Base-by-base conservation (phyloP, 2,797 vertebrate genomes). In the Gallirallus australis region DNA sequence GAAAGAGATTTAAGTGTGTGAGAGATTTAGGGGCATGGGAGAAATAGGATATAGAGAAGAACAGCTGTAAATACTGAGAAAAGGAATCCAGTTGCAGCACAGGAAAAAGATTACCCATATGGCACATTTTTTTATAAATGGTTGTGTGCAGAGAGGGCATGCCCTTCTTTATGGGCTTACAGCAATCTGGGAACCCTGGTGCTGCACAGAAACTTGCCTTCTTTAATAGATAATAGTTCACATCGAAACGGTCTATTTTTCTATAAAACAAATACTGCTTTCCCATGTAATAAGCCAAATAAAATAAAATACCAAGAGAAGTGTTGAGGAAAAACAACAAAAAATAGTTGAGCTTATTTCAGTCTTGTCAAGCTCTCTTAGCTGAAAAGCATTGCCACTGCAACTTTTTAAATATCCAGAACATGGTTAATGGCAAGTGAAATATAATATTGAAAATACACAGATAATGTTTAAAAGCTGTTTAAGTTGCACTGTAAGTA, bases 231-330 rank as follows among this genome's bases (percentile, higher is more conserved):
- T 92, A 91, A 75, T 78, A 63, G 64, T 63, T 92, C 83, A 80
- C 35, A 76, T 89, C 47, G 69, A 85, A 75, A 57, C 5, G 27
- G 40, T 88, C 61, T 96, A 27, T 72, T 94, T 96, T 94, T 82
- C 69, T 90, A 90, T 54, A 82, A 82, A 91, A 63, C 28, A 90
- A 84, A 73, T 90, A 48, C 78, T 79, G 11, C 69, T 96, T 96
- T 94, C 95, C 93, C 93, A 86, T 90, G 86, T 81, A 65, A 84
- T 82, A 89, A 61, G 92, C 96, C 94, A 97, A 96, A 95, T 72
- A 88, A 93, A 96, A 96, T 94, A 95, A 93, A 96, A 95, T 93
- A 76, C 84, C 93, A 70, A 64, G 59, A 92, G 37, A 78, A 23
- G 90, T 72, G 63, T 7, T 71, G 63, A 87, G 92, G 60, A 84